A percentile compares a stretch with the other conserved stretches of the same genome.
Conservation (phyloP, 2,888 invertebrate genomes). For the Linnaemya vulpina region DNA sequence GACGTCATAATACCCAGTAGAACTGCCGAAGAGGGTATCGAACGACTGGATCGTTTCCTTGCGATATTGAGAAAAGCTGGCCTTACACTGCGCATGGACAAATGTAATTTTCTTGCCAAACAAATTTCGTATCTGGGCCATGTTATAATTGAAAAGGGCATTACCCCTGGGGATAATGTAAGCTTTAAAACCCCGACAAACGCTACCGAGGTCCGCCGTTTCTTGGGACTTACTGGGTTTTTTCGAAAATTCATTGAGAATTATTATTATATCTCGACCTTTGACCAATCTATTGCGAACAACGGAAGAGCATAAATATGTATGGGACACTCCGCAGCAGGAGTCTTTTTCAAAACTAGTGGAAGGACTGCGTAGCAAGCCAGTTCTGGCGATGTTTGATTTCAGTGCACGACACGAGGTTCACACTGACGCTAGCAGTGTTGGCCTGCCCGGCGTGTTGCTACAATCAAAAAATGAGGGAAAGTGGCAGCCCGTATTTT, state of each 20-base stretch:
- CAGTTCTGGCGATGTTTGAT: conserved; percentile 58
- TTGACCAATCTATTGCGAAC: conserved; percentile 31
- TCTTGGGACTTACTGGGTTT: conserved; percentile 68
- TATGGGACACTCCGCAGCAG: too few relatives aligned
- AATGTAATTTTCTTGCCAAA: conserved; percentile 19
- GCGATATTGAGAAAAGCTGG: conserved; percentile 22
- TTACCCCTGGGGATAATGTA: conserved; percentile 24
- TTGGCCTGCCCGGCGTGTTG: conserved; percentile 71
- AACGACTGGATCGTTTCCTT: conserved; percentile 54
- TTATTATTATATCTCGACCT: conserved; percentile 57
- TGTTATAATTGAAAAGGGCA: background rate
- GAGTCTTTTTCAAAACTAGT: conserved; percentile 47
- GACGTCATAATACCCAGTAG: conserved; percentile 70
- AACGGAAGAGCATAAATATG: conserved; percentile 14
- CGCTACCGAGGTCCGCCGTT: conserved; percentile 56
- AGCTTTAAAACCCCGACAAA: conserved; percentile 47
- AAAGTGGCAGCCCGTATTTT: conserved; percentile 65
- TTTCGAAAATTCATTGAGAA: conserved; percentile 68
- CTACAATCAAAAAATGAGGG: conserved; percentile 60
- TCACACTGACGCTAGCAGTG: conserved; percentile 68
- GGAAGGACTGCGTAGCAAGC: conserved; percentile 40
- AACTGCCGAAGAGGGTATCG: conserved; percentile 55
- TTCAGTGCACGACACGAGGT: conserved; percentile 64
- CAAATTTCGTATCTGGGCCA: conserved; percentile 33
- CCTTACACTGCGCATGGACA: conserved; percentile 15